Conservation (phyloP, 2,113 vertebrate genomes). For the Patagioenas fasciata region DNA sequence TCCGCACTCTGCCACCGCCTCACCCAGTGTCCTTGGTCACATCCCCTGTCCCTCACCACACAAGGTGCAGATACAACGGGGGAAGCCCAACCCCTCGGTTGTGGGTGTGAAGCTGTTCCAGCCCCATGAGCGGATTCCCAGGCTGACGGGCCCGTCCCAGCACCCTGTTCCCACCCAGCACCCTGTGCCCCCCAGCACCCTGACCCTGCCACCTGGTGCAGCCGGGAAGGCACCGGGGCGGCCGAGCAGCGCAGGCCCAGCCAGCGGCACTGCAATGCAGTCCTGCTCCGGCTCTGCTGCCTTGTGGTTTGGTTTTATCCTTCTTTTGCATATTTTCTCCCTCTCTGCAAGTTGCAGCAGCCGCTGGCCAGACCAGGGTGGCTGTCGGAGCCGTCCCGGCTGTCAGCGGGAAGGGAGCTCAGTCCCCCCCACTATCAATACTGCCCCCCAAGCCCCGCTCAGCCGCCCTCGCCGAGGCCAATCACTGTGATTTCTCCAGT, state of each 20-base stretch:
- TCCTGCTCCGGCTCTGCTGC: neutral
- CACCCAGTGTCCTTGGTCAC: neutral
- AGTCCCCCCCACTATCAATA: neutral
- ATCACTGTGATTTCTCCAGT: rapidly evolving
- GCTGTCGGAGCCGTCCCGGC: neutral
- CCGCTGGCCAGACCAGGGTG: neutral
- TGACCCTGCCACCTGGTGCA: too few species aligned
- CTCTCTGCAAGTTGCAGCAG: neutral
- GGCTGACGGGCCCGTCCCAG: neutral
- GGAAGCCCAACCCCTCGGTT: neutral
- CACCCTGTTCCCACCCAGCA: neutral
- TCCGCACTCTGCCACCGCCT: neutral
- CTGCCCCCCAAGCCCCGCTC: neutral
- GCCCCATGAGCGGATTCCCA: neutral
- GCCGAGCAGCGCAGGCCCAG: neutral
- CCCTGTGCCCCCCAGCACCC: neutral
- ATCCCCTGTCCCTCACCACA: rapidly evolving
- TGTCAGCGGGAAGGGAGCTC: neutral
- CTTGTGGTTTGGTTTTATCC: neutral
- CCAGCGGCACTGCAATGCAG: constrained; percentile 70
- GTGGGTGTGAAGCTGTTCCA: neutral
- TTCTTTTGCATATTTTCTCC: neutral
- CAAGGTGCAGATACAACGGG: neutral
- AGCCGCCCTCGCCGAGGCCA: neutral
- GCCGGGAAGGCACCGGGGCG: neutral